A percentile compares a stretch with the other conserved stretches of the same genome.
Evolutionary conservation across 2,888 invertebrate genomes (phyloP).

Genomic region (Syrphus vitripennis): DNA sequence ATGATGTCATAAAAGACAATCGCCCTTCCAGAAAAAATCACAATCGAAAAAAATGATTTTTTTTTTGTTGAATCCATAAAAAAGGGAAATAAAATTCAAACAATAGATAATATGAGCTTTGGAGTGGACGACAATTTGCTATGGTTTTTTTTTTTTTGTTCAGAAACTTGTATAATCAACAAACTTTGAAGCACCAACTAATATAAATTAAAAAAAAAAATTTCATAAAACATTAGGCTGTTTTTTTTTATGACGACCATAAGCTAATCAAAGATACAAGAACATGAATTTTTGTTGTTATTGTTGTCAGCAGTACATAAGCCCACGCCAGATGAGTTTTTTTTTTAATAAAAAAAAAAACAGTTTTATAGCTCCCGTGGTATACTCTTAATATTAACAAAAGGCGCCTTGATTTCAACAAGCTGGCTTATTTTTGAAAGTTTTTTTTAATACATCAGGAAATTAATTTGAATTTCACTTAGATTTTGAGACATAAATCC

Average conservation of each 20-base stretch:
- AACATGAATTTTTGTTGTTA: background rate
- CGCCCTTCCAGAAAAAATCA: background rate
- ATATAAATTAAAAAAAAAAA: background rate
- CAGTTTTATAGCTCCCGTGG: background rate
- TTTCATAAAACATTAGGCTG: background rate
- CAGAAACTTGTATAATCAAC: background rate
- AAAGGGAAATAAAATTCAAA: background rate
- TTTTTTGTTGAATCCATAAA: too few species aligned
- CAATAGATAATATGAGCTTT: background rate
- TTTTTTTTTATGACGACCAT: background rate
- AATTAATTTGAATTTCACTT: background rate
- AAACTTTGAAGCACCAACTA: background rate
- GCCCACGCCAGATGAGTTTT: background rate
- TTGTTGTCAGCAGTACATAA: background rate
- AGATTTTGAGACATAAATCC: background rate
- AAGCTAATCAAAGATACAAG: background rate
- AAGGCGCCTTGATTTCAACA: background rate
- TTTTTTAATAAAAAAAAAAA: background rate
- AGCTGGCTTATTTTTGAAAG: background rate
- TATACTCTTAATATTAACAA: background rate
- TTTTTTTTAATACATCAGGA: background rate
- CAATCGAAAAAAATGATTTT: background rate
- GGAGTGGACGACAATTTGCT: background rate
- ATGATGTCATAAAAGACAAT: slow-evolving; percentile 15
- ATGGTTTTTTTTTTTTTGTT: background rate